These are phyloP conservation scores for Cavia porcellus DNA, from an alignment of 2,113 vertebrate species.

Conservation along the genomic window DNA sequence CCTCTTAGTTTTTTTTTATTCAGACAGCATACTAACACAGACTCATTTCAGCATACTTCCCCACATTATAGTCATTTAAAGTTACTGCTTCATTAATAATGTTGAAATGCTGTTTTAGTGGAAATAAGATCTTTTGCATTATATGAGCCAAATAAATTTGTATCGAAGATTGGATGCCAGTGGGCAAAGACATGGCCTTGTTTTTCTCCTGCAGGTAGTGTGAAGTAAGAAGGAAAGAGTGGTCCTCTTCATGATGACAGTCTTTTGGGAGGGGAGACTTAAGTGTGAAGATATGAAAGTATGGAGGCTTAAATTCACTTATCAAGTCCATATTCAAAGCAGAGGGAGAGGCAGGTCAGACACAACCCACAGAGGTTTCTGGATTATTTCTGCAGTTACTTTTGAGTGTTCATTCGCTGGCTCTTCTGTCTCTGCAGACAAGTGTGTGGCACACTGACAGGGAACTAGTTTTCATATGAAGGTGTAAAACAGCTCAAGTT, in stretches of 20 bases:
- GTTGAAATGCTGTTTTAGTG: not conserved
- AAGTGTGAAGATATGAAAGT: not conserved
- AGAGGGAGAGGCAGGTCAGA: not conserved
- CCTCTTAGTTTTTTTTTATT: not conserved
- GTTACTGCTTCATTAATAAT: not conserved
- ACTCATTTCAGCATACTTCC: not conserved
- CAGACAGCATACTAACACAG: not conserved
- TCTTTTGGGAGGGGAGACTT: not conserved
- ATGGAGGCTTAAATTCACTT: not conserved
- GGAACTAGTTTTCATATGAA: not conserved
- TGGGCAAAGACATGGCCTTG: not conserved
- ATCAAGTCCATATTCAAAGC: not conserved
- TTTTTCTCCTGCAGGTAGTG: too few relatives aligned
- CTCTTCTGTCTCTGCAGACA: too few relatives aligned
- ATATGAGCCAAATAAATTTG: not conserved
- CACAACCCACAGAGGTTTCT: rapidly evolving
- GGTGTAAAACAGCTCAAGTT: not conserved
- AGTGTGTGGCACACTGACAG: rapidly evolving
- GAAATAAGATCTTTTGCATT: not conserved
- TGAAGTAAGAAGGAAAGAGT: not conserved
- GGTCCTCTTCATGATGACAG: not conserved
- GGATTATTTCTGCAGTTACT: not conserved
- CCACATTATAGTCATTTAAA: not conserved
- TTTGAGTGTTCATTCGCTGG: not conserved
- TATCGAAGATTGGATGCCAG: not conserved